Base-by-base conservation (phyloP, 2,113 vertebrate species). In the Xenopus borealis region DNA sequence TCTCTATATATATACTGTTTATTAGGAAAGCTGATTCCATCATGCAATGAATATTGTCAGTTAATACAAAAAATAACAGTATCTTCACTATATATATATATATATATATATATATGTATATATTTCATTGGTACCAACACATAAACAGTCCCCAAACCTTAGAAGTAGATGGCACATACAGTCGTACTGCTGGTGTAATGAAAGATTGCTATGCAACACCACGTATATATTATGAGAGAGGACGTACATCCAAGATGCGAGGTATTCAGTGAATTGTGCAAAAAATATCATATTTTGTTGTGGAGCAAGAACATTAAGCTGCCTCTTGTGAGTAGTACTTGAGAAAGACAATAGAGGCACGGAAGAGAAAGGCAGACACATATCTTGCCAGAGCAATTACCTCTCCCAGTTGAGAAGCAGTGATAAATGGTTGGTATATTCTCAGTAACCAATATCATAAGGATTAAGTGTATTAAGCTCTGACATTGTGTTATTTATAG, bases 391-490 rank as follows among this genome's bases (percentile, higher is more conserved):
- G 65, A 68, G 53, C 18, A 57, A 30, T 13, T 27, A 18, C 65
- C 45, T 67, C 40, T 53, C 61, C 61, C 71, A 64, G 50, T n/a
- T 40, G 71, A 72, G 45, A 53, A 47, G n/a, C 61, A 30, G 16
- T 63, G 71, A 72, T 72, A 72, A 72, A 63, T 63, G 71, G 71
- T 30, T 46, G 45, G 53, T 64, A 63, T 63, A 63, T 72, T 47
- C 46, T 20, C 44, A 33, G 16, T 58, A 63, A 18, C 63, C 44
- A 64, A 66, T 59, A 46, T 66, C 58, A 66, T 33, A 18, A 30
- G 72, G 63, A 20, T 27, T 61, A 27, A 61, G 19, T 61, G 20
- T 64, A 73, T 47, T 59, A 59, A 59, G 33, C 64, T 33, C 71
- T 45, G 27, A 46, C 71, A 61, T 16, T 12, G 18, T 57, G 64